Conservation (phyloP, 2,888 invertebrate genomes). For the Imbricaverruca yamaguchii region DNA sequence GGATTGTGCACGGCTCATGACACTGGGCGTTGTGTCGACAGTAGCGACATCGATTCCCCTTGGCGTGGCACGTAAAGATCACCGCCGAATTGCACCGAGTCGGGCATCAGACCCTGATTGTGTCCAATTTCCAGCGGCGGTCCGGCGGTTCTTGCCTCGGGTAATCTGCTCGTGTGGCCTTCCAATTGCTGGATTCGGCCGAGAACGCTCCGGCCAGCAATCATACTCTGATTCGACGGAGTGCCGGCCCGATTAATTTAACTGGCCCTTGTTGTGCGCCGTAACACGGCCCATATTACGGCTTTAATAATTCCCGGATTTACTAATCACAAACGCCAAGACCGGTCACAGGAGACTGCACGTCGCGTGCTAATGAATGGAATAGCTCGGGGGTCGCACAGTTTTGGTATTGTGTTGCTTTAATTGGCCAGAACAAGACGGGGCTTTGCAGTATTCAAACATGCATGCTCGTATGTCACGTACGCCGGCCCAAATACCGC, state of each 20-base stretch:
- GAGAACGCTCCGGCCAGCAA: background rate
- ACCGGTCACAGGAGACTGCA: background rate
- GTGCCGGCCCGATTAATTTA: background rate
- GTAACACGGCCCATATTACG: background rate
- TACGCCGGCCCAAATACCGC: background rate
- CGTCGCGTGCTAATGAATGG: background rate
- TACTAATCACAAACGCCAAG: background rate
- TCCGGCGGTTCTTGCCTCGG: background rate
- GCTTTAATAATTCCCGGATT: background rate
- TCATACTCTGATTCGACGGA: background rate
- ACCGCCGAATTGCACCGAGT: background rate
- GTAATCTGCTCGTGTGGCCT: background rate
- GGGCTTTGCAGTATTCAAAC: background rate
- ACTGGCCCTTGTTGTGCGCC: background rate
- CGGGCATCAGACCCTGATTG: background rate
- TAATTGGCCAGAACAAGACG: background rate
- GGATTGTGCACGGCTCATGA: too few relatives aligned
- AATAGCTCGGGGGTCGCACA: background rate
- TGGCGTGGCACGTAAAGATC: background rate
- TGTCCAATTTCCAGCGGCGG: background rate
- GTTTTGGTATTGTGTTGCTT: background rate
- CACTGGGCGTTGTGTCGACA: too few relatives aligned
- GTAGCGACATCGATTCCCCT: background rate
- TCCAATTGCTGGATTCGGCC: background rate
- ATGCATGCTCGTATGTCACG: background rate